Evolutionary conservation across 2,797 vertebrate species (phyloP).

Genomic region (Sparus aurata): DNA sequence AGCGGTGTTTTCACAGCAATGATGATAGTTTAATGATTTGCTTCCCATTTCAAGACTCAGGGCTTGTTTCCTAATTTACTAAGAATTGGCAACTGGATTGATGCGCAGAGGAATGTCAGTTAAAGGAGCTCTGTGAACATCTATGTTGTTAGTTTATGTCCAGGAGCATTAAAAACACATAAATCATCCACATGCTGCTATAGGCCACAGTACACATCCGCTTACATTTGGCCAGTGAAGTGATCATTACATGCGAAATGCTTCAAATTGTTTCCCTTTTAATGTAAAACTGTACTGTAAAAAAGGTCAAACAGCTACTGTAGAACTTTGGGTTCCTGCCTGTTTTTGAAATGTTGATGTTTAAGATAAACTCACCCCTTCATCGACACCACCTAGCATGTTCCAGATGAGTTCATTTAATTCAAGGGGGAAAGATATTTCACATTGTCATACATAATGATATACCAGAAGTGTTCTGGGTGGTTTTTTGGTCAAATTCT

Average conservation of each 20-base stretch:
- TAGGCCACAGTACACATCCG: no score
- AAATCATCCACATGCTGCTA: no score
- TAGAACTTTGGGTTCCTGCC: not conserved
- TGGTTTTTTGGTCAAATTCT: not conserved
- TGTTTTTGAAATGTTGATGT: not conserved
- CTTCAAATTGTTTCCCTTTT: no score
- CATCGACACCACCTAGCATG: not conserved
- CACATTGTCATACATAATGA: not conserved
- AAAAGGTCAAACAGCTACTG: not conserved
- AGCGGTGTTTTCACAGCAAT: conserved; percentile 1
- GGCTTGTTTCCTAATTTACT: not conserved
- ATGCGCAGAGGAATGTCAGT: not conserved
- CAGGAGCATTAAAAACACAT: no score
- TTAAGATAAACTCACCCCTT: not conserved
- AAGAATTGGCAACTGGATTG: not conserved
- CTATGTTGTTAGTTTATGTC: no score
- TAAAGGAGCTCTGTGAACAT: no score
- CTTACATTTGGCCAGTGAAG: no score
- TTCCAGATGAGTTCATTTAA: not conserved
- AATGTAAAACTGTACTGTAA: no score
- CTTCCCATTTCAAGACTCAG: not conserved
- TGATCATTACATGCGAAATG: no score
- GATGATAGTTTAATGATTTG: not conserved
- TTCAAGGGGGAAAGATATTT: not conserved
- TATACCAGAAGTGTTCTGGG: not conserved